A percentile compares a stretch with the other conserved stretches of the same genome.
These are phyloP conservation scores for Remorina albescens DNA, from an alignment of 2,797 vertebrate species.

Conservation along the genomic window DNA sequence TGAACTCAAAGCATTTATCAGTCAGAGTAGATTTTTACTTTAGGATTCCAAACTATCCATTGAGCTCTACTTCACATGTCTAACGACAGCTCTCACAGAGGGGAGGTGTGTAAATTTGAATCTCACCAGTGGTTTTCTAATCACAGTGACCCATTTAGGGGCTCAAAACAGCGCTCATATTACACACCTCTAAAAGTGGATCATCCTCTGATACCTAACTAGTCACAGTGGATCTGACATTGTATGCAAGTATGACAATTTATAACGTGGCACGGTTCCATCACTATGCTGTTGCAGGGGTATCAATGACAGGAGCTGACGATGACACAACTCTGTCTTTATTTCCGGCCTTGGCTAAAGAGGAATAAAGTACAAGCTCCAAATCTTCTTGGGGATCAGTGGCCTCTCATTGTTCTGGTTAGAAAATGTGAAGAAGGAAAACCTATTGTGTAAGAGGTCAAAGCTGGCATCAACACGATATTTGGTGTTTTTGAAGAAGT, in stretches of 20 bases:
- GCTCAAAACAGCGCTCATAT: conserved; percentile 31
- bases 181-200: conserved; percentile 50
- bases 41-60: too few relatives aligned
- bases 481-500: not conserved
- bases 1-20: not conserved
- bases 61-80: not conserved
- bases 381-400: conserved; percentile 2
- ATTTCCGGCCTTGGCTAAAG: conserved; percentile 3
- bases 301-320: not conserved
- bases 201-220: conserved; percentile 30
- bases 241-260: conserved; percentile 25
- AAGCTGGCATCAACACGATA: too few relatives aligned
- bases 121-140: conserved; percentile 56
- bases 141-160: conserved; percentile 65
- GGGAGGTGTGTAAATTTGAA: conserved; percentile 15
- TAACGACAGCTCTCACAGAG: conserved; percentile 5
- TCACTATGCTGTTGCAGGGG: not conserved
- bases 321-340: conserved; percentile 7
- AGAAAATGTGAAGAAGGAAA: conserved; percentile 5
- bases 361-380: conserved; percentile 29
- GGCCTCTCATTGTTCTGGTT: not conserved
- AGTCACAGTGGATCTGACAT: conserved; percentile 47
- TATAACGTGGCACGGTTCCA: not conserved
- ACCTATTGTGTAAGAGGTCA: too few relatives aligned
- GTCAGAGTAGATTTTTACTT: too few relatives aligned